These are phyloP conservation scores for Protodeltote pygarga DNA, from an alignment of 2,888 invertebrate species.

Conservation along the genomic window DNA sequence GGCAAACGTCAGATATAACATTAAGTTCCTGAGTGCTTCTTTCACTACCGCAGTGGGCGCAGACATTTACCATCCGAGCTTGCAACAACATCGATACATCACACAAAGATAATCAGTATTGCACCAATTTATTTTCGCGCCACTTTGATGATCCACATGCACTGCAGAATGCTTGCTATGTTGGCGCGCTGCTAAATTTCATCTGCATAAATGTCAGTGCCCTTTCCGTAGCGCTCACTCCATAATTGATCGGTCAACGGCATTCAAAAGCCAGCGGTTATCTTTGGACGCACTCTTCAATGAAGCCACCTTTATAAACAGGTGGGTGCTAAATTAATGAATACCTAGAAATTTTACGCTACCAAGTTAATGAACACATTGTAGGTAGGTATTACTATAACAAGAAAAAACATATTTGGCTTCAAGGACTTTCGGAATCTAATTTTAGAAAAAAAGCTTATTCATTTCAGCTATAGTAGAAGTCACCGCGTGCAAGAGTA, in stretches of 20 bases:
- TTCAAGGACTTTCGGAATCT: too few species aligned
- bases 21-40: slow-evolving; percentile 44
- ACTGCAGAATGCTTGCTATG: slow-evolving; percentile 63
- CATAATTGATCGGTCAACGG: slow-evolving; percentile 77
- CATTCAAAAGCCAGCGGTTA: slow-evolving; percentile 68
- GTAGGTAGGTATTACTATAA: too few species aligned
- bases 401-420: too few species aligned
- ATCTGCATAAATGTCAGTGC: slow-evolving; percentile 77
- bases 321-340: slow-evolving; percentile 22
- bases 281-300: slow-evolving; percentile 62
- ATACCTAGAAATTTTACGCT: background rate
- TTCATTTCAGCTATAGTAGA: too few species aligned
- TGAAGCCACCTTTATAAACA: slow-evolving; percentile 43
- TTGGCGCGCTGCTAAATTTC: slow-evolving; percentile 70
- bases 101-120: slow-evolving; percentile 30
- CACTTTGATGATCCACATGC: slow-evolving; percentile 63
- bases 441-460: too few species aligned
- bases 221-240: slow-evolving; percentile 56
- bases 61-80: slow-evolving; percentile 36
- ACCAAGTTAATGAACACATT: too few species aligned
- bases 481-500: too few species aligned
- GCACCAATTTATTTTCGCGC: slow-evolving; percentile 58
- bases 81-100: slow-evolving; percentile 4
- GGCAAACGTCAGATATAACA: slow-evolving; percentile 33
- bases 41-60: slow-evolving; percentile 30